phyloP scores from a whole-genome alignment of 2,797 vertebrate species.

The Xenops minutus region DNA sequence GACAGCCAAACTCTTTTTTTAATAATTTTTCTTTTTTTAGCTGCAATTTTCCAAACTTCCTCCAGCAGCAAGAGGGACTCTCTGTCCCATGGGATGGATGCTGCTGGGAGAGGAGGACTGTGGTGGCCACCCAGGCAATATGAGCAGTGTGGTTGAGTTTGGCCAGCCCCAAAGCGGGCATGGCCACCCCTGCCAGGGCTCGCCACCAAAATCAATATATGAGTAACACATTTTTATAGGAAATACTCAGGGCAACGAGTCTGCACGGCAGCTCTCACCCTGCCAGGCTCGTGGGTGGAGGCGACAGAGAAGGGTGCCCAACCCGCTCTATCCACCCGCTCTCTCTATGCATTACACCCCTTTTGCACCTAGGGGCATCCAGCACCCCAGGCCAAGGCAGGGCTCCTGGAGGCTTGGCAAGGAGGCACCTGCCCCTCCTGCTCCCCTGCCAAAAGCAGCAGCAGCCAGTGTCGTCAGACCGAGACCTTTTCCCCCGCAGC shows the following conservation, averaged over 20 bases:
- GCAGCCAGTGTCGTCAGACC: background rate
- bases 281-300: background rate
- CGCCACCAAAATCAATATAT: background rate
- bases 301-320: fast-evolving
- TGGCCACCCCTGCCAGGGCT: background rate
- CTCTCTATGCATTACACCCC: background rate
- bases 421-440: background rate
- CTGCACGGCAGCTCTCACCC: background rate
- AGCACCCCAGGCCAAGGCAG: background rate
- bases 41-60: background rate
- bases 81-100: fast-evolving
- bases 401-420: background rate
- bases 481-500: slow-evolving; percentile 11
- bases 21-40: background rate
- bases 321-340: background rate
- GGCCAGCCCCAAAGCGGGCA: background rate
- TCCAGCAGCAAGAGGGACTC: background rate
- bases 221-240: background rate
- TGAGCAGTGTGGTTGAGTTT: background rate
- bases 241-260: background rate
- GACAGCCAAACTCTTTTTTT: background rate
- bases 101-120: background rate
- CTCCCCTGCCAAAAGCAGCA: background rate
- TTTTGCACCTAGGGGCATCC: background rate
- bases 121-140: background rate